A percentile compares a stretch with the other conserved stretches of the same genome.
Evolutionary conservation across 2,888 invertebrate species (phyloP).

Genomic region (Drosophila yooni): DNA sequence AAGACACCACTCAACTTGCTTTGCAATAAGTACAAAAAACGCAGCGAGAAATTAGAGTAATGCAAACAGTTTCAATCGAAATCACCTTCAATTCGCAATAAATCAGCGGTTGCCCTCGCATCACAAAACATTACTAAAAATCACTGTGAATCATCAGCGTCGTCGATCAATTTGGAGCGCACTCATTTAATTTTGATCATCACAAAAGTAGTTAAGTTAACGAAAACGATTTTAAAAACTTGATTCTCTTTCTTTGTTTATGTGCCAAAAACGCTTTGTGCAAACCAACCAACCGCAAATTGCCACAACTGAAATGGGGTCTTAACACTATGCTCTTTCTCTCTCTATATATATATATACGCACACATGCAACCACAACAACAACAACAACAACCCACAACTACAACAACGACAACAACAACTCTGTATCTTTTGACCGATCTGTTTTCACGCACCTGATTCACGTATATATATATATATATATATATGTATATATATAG

Average conservation of each 20-base stretch:
- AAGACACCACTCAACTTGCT: background rate
- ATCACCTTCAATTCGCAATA: background rate
- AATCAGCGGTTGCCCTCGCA: constrained; percentile 14
- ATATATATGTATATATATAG: constrained; percentile 41
- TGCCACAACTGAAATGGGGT: constrained; percentile 43
- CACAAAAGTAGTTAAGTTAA: constrained; percentile 38
- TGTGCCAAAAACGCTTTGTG: constrained; percentile 68
- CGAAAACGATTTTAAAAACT: constrained; percentile 42
- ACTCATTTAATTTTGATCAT: constrained; percentile 33
- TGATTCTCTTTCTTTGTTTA: constrained; percentile 72
- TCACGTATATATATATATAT: constrained; percentile 56
- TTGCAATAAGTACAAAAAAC: background rate
- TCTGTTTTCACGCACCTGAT: constrained; percentile 31
- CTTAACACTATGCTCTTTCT: constrained; percentile 56
- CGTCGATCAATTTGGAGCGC: constrained; percentile 21
- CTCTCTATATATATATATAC: constrained; percentile 28
- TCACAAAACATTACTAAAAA: constrained; percentile 2
- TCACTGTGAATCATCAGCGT: constrained; percentile 10
- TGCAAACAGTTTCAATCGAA: constrained; percentile 5
- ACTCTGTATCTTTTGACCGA: constrained; percentile 30
- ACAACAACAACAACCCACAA: constrained; percentile 36
- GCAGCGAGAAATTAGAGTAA: background rate
- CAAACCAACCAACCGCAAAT: constrained; percentile 47
- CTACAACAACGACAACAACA: constrained; percentile 34
- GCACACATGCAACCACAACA: constrained; percentile 42